A percentile compares a stretch with the other conserved stretches of the same genome.
Evolutionary conservation across 2,797 vertebrate genomes (phyloP).

Genomic region (Poeciliopsis paucimaculata): DNA sequence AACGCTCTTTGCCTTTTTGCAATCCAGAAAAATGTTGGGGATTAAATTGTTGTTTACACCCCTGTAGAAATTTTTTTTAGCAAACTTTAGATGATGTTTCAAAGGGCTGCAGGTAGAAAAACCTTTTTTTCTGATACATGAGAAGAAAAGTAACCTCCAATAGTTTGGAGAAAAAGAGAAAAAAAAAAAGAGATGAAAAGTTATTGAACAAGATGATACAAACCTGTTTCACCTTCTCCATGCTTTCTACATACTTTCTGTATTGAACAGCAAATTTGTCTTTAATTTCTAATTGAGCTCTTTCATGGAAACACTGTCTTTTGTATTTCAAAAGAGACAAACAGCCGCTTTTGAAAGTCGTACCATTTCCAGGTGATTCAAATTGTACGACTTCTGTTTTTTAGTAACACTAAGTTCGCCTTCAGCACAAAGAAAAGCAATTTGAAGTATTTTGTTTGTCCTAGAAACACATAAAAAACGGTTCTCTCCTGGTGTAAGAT

Average conservation of each 20-base stretch:
- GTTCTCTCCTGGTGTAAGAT: background rate
- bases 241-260: background rate
- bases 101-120: too few species aligned
- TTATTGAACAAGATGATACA: background rate
- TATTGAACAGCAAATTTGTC: background rate
- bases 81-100: too few species aligned
- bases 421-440: background rate
- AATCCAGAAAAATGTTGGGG: too few species aligned
- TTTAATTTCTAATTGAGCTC: background rate
- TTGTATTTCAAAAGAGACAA: background rate
- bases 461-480: background rate
- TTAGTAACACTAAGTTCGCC: background rate
- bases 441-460: background rate
- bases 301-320: background rate
- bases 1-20: too few species aligned
- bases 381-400: background rate
- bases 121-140: too few species aligned
- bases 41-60: too few species aligned
- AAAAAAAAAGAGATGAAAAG: background rate
- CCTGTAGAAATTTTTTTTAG: too few species aligned
- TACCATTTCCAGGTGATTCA: background rate
- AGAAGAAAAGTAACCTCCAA: too few species aligned
- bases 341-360: background rate
- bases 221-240: background rate
- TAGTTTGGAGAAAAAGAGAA: background rate